Percentiles rank a stretch among this genome's conserved stretches.
phyloP scores from a whole-genome alignment of 2,113 vertebrate species.

The Oncorhynchus gorbuscha region DNA sequence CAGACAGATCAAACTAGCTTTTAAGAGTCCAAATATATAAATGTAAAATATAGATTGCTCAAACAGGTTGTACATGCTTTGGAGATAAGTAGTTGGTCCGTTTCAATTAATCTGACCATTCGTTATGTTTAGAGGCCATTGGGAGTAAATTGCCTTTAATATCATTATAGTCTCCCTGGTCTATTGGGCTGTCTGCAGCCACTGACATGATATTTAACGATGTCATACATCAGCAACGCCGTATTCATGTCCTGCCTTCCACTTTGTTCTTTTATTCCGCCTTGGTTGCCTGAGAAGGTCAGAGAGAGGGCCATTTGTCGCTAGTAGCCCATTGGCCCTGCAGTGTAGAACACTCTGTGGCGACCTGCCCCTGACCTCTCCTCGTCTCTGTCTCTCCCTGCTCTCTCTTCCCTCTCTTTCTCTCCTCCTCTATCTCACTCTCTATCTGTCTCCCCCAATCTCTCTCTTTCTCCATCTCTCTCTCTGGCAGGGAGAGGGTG shows the following conservation, averaged over 20 bases:
- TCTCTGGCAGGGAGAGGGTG: slow-evolving; percentile 74
- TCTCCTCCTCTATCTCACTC: not conserved
- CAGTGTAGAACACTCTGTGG: not conserved
- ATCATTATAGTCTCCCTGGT: not conserved
- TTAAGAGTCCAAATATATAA: too few relatives aligned
- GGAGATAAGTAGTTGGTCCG: not conserved
- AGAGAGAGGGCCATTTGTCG: slow-evolving; percentile 7
- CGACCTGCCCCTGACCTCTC: slow-evolving; percentile 18
- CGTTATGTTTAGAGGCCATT: not conserved
- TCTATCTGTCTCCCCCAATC: not conserved
- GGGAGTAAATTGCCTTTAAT: slow-evolving; percentile 1
- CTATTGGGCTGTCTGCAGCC: not conserved
- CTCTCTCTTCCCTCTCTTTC: slow-evolving; percentile 5
- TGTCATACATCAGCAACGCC: slow-evolving; percentile 15
- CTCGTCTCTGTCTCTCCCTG: not conserved
- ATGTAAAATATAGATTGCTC: too few relatives aligned
- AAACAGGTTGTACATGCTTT: too few relatives aligned
- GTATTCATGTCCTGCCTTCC: not conserved
- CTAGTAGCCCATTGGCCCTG: not conserved
- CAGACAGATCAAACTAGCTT: too few relatives aligned
- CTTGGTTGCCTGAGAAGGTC: not conserved
- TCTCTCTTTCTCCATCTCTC: not conserved
- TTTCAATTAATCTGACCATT: not conserved
- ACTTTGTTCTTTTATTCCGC: not conserved
- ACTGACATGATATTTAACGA: slow-evolving; percentile 9